These are phyloP conservation scores for Salvelinus namaycush DNA, from an alignment of 2,113 vertebrate genomes.

Conservation along the genomic window DNA sequence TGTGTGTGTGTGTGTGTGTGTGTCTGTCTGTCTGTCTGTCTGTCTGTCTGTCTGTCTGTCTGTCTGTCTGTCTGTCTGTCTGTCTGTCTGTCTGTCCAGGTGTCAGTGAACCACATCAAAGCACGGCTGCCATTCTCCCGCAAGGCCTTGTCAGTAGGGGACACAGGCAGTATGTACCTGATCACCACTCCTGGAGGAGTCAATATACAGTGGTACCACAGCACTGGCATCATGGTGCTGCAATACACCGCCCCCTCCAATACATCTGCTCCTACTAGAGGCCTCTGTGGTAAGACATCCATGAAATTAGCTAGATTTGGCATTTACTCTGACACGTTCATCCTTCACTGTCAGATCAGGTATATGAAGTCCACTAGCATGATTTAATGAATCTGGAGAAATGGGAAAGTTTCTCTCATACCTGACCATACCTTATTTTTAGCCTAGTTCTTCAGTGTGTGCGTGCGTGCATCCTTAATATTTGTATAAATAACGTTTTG, in stretches of 20 bases:
- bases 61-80: neutral
- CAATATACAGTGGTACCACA: conserved; percentile 92
- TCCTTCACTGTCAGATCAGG: too few relatives aligned
- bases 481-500: too few relatives aligned
- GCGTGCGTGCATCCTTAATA: neutral
- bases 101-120: conserved; percentile 84
- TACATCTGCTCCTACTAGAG: conserved; percentile 80
- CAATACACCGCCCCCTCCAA: conserved; percentile 81
- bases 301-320: too few relatives aligned
- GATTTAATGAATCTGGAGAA: too few relatives aligned
- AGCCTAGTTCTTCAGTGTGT: neutral
- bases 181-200: conserved; percentile 89
- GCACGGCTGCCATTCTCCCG: conserved; percentile 85
- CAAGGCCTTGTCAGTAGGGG: conserved; percentile 84
- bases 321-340: neutral
- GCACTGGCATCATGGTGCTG: conserved; percentile 93
- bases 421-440: too few relatives aligned
- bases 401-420: too few relatives aligned
- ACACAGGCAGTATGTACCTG: conserved; percentile 93
- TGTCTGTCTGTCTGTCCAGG: conserved; percentile 64
- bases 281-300: conserved; percentile 87
- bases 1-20: neutral
- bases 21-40: neutral
- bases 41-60: neutral
- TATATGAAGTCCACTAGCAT: too few relatives aligned